A percentile compares a stretch with the other conserved stretches of the same genome.
These are phyloP conservation scores for Diploscapter pachys DNA, from an alignment of 1,140 invertebrate species.

Conservation along the genomic window DNA sequence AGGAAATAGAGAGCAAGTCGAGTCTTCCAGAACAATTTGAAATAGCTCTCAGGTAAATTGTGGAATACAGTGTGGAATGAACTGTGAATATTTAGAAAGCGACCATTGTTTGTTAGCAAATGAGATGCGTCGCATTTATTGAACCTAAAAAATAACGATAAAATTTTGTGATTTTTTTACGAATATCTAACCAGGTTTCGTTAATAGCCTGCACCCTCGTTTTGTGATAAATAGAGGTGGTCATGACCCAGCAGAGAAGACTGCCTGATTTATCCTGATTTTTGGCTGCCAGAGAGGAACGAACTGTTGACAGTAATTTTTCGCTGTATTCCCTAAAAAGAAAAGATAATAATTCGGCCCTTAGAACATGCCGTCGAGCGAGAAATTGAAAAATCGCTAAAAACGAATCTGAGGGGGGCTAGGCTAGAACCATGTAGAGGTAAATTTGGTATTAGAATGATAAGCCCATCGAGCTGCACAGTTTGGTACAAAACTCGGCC, in stretches of 20 bases:
- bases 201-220: slow-evolving; percentile 17
- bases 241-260: slow-evolving; percentile 31
- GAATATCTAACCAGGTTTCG: background rate
- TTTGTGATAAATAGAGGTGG: slow-evolving; percentile 31
- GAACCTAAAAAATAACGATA: background rate
- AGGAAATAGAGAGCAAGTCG: slow-evolving; percentile 26
- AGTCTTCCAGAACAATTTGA: slow-evolving; percentile 32
- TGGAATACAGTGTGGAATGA: slow-evolving; percentile 28
- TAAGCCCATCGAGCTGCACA: too few species aligned
- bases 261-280: slow-evolving; percentile 19
- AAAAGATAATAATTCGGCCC: background rate
- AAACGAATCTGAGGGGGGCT: too few species aligned
- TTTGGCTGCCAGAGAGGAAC: slow-evolving; percentile 11
- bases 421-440: too few species aligned
- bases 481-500: too few species aligned
- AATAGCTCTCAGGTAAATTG: slow-evolving; percentile 23
- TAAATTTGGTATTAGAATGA: too few species aligned
- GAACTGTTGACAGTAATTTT: slow-evolving; percentile 6
- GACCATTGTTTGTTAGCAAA: slow-evolving; percentile 20
- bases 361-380: too few species aligned
- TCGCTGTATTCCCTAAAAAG: background rate
- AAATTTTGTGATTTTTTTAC: too few species aligned
- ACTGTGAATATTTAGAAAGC: slow-evolving; percentile 21
- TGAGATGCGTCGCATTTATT: slow-evolving; percentile 26
- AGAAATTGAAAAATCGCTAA: background rate